Base-by-base conservation (phyloP, 2,113 vertebrate genomes). In the Pachypanchax playfairii region DNA sequence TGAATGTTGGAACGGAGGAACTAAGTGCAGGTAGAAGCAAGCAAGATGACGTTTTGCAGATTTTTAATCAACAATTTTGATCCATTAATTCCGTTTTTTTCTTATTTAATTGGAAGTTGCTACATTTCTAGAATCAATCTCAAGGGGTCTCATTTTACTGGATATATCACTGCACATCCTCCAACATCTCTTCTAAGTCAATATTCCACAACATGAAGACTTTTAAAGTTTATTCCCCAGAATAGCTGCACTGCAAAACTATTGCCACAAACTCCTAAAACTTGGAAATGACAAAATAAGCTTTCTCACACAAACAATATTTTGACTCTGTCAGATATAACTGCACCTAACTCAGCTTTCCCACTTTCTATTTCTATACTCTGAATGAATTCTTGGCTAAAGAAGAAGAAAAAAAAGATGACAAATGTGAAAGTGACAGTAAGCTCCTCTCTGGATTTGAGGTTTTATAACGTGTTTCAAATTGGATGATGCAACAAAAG, bases 81-180 rank as follows among this genome's bases (percentile, higher is more conserved):
- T n/a, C n/a, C n/a, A n/a, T n/a, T n/a, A n/a, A n/a, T n/a, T n/a
- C n/a, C n/a, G n/a, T n/a, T 41, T 41, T 20, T 29, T 35, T 72
- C 48, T 76, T 25, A 20, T 79, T 81, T 59, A 21, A 49, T 38
- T 41, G 61, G 49, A 69, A 75, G 29, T 70, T 26, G 65, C 62
- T 58, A 77, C 58, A 35, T 72, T 77, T 75, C 84, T 7, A 57
- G 73, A 49, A 75, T 74, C 42, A 12, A 67, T 59, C 66, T 73
- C 80, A 77, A 74, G 56, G 28, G 39, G 53, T 52, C 18, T 54
- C 47, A 36, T 60, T 73, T 55, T 70, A 63, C 68, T 52, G 66
- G 35, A 51, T 61, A 42, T 39, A 61, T 68, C 80, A 39, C 44
- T 53, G 26, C 66, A 29, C 33, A 53, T 65, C 28, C 51, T 70